Conservation (phyloP, 2,113 vertebrate species). For the Mobula hypostoma region DNA sequence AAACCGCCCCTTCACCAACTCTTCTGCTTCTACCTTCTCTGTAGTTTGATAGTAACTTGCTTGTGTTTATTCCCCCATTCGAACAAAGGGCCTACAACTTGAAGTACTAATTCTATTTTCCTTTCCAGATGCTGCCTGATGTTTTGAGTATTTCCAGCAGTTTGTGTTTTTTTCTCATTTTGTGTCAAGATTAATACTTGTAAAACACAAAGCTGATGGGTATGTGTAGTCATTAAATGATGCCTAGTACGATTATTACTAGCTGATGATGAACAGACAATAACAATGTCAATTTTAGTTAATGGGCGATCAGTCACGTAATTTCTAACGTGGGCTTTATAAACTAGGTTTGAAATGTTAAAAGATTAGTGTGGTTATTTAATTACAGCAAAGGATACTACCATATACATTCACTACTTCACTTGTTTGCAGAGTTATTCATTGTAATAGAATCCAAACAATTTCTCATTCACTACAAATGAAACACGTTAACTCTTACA, state of each 20-base stretch:
- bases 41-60: too few species aligned
- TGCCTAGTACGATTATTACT: neutral
- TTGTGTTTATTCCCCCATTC: too few species aligned
- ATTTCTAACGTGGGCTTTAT: neutral
- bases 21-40: too few species aligned
- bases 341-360: neutral
- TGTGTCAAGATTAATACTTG: neutral
- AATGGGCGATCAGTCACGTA: neutral
- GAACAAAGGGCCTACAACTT: too few species aligned
- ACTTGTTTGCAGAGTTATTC: neutral
- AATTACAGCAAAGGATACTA: neutral
- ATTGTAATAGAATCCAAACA: neutral
- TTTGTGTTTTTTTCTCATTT: too few species aligned
- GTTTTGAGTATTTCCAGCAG: too few species aligned
- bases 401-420: neutral
- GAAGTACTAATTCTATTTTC: too few species aligned
- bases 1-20: too few species aligned
- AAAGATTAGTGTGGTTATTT: slow-evolving; percentile 5
- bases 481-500: neutral
- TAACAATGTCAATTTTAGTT: neutral
- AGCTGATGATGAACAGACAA: neutral
- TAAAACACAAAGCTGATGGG: neutral
- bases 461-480: slow-evolving; percentile 8
- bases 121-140: too few species aligned
- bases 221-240: neutral